These are phyloP conservation scores for Neodon shergylaensis DNA, from an alignment of 2,113 vertebrate species.

Conservation along the genomic window DNA sequence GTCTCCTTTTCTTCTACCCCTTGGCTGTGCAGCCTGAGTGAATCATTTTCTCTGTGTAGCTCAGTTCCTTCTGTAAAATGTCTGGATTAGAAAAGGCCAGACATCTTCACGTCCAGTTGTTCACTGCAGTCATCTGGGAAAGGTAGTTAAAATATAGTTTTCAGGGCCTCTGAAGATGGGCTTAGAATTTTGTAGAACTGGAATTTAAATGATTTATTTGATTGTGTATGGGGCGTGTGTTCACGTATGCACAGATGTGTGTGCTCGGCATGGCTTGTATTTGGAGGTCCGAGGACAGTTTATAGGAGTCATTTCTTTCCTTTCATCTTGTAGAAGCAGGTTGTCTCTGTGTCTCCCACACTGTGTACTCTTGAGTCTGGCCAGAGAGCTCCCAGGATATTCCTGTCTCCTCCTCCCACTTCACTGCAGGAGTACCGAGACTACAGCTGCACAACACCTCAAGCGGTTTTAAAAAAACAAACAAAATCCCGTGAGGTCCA, in stretches of 20 bases:
- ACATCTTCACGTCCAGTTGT: neutral
- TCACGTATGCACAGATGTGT: neutral
- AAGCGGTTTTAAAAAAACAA: neutral
- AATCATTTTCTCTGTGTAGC: neutral
- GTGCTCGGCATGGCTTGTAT: neutral
- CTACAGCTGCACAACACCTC: neutral
- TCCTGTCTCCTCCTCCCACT: too few relatives aligned
- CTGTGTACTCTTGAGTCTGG: neutral
- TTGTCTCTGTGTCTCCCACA: neutral
- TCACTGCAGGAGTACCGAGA: neutral
- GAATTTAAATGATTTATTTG: neutral
- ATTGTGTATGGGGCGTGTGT: neutral
- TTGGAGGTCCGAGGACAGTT: neutral
- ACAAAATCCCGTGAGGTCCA: neutral
- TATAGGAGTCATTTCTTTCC: neutral
- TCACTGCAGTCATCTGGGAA: neutral
- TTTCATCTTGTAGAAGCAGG: neutral
- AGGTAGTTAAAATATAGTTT: neutral
- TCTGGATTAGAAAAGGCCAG: neutral
- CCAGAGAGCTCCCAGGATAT: neutral
- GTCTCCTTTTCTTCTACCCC: neutral
- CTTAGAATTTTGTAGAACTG: neutral
- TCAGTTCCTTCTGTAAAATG: constrained; percentile 6
- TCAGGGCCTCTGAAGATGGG: neutral
- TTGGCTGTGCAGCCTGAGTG: neutral